Evolutionary conservation across 1,140 invertebrate genomes (phyloP), one percentile per base, ranked within the genome.

Genomic region (Heliconius eleuchia): DNA sequence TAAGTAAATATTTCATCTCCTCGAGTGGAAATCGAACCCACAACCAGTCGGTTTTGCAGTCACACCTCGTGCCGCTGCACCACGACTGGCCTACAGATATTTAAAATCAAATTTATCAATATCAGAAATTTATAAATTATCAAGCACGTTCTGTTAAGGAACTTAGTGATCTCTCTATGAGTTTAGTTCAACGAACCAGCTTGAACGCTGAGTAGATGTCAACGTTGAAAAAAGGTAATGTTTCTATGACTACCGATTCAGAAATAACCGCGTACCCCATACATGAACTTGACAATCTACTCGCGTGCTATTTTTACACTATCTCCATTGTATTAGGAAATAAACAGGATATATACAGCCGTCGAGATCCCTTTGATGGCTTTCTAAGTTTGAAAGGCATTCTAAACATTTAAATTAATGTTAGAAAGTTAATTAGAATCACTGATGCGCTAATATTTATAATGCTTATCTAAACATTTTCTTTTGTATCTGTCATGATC

Each of bases 281-380:
- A 80, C 86, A 87, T 90, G 88, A 93, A 93, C 92, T 93, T 93
- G 89, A 93, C 90, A 90, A 91, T 88, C 80, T 89, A 90, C 85
- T 82, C 80, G 80, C 74, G 82, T 83, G 87, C 87, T 93, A 92
- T 93, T 90, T 92, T 91, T 90, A 91, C 83, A 84, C 85, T 87
- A 88, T 87, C 89, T 89, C 86, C 86, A 90, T 90, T 89, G 87
- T 90, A 89, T 86, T 90, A 85, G 83, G 83, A 86, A 87, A 88
- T 88, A 86, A 81, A 82, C 81, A 84, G 86, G 84, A 88, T 87
- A 87, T 80, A 80, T 74, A 75, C 73, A 75, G 30, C 34, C 74
- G 74, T 60, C 73, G 80, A 81, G 82, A 80, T 87, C 78, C 80
- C 84, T 87, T 89, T 85, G 83, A 86, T 85, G 86, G 74, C 39